These are phyloP conservation scores for Nettapus auritus DNA, from an alignment of 2,113 vertebrate species.

Conservation along the genomic window DNA sequence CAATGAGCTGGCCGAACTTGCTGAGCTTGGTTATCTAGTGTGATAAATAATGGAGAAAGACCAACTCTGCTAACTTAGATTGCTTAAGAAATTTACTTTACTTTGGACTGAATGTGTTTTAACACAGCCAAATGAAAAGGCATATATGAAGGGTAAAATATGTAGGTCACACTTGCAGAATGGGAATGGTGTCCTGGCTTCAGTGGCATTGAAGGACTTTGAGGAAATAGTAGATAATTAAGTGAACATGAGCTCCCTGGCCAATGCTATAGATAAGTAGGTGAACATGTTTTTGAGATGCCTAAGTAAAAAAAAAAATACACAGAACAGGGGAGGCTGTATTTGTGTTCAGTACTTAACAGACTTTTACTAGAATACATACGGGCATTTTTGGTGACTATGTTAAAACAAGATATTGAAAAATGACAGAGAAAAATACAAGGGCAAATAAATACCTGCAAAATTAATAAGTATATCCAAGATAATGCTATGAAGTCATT, in stretches of 20 bases:
- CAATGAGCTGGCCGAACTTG: neutral
- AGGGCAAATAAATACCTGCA: neutral
- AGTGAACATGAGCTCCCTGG: neutral
- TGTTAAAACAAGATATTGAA: neutral
- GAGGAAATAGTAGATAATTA: neutral
- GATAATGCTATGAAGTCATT: neutral
- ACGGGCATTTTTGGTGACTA: neutral
- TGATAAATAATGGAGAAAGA: neutral
- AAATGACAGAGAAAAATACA: neutral
- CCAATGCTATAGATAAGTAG: neutral
- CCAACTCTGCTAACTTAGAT: neutral
- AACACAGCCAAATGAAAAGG: neutral
- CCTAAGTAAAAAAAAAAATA: neutral
- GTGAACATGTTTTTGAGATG: neutral
- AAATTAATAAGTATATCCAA: neutral
- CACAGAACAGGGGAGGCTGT: neutral
- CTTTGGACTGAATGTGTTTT: neutral
- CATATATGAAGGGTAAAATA: neutral
- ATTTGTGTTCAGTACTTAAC: neutral
- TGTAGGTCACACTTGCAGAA: neutral
- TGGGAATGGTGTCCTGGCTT: neutral
- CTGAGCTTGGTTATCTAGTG: neutral
- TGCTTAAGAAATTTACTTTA: neutral
- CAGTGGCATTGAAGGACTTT: neutral
- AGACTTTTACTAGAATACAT: neutral